Evolutionary conservation across 2,113 vertebrate species (phyloP), one percentile per base, ranked within the genome.

Genomic region (Mola mola): DNA sequence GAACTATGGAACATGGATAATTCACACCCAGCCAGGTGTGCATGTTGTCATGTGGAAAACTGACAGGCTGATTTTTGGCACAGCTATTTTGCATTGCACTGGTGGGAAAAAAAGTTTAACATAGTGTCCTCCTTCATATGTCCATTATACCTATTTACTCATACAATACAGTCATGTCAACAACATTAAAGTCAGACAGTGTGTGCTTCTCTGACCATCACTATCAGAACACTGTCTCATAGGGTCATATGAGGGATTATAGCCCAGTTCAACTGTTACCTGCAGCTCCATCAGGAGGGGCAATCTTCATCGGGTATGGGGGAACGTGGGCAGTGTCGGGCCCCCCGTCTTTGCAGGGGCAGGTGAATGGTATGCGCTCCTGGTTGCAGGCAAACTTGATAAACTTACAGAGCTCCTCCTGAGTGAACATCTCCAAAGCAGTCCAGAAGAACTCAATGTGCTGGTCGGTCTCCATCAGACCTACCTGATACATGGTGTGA

Each of bases 401-500:
- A 91, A 99, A 99, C 85, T 96, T 98, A 91, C 96, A 98, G 61
- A 98, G 96, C 83, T 99, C 97, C 91, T 99, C 97, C 89, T 98
- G 97, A 0, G 96, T 94, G 87, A 99, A 98, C 90, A 92, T 94
- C 89, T 98, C 96, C 72, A 99, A 66, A 0, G 96, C 96, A 0
- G 92, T 93, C 97, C 97, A 99, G 93, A 99, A 99, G 74, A 95
- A 98, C 87, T 98, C 96, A 0, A 99, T 98, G 88, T 99, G 97
- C 86, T 96, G 96, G 72, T 99, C 97, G 0, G 96, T 98, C 80
- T 98, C 96, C 96, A 98, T 99, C 76, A 99, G 88, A 2, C 96
- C 97, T 67, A 98, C 97, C 86, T 99, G 97, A 85, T 99, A 99
- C 96, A 99, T 99, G 70, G 97, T 98, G 89, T 99, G 97, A 41